A percentile compares a stretch with the other conserved stretches of the same genome.
Evolutionary conservation across 1,140 invertebrate species (phyloP).

Genomic region (Alviniconcha marisindica): DNA sequence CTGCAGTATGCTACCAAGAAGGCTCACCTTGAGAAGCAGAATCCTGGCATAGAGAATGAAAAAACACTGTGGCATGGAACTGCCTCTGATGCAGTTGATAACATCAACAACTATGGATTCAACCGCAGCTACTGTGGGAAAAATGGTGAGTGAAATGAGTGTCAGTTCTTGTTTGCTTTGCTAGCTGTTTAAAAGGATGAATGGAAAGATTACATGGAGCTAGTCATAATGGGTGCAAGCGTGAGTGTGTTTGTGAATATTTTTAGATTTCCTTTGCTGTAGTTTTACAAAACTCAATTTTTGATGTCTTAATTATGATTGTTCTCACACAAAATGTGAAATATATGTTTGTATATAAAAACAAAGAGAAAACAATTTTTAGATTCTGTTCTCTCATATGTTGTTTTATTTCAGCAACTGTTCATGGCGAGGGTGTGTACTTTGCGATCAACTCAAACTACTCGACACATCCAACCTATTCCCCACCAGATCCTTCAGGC

Average conservation of each 20-base stretch:
- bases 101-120: constrained; percentile 65
- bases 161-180: background rate
- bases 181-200: too few species aligned
- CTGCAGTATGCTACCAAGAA: constrained; percentile 57
- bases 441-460: constrained; percentile 32
- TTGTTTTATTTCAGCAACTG: constrained; percentile 9
- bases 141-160: constrained; percentile 62
- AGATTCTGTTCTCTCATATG: too few species aligned
- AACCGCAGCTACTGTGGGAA: constrained; percentile 67
- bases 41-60: constrained; percentile 53
- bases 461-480: constrained; percentile 41
- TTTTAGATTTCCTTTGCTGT: too few species aligned
- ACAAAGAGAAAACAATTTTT: too few species aligned
- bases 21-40: constrained; percentile 45
- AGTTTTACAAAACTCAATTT: too few species aligned
- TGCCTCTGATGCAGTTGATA: constrained; percentile 45
- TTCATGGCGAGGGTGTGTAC: constrained; percentile 13
- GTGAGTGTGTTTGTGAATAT: too few species aligned
- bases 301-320: too few species aligned
- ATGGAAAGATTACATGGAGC: too few species aligned
- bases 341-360: too few species aligned
- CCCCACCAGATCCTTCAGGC: constrained; percentile 25
- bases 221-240: too few species aligned
- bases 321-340: too few species aligned
- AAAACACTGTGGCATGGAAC: constrained; percentile 65